These are phyloP conservation scores for Eretmochelys imbricata DNA, from an alignment of 2,113 vertebrate species.

Conservation along the genomic window DNA sequence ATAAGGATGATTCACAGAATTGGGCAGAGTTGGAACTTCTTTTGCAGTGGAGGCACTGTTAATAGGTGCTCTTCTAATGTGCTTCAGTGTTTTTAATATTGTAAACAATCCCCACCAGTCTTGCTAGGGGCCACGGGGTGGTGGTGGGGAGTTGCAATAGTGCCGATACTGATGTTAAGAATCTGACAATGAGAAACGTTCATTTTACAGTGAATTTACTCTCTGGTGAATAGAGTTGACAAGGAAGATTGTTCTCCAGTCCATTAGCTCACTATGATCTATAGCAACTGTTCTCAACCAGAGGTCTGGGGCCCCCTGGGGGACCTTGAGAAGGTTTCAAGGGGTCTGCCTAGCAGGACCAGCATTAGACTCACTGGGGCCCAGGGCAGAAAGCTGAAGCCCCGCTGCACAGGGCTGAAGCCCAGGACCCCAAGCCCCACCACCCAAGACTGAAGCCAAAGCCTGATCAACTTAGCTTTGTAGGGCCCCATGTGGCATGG, in stretches of 20 bases:
- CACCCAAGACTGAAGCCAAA: too few relatives aligned
- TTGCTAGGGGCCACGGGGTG: not conserved
- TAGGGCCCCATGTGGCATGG: too few relatives aligned
- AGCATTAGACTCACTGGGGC: too few relatives aligned
- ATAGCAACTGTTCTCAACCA: not conserved
- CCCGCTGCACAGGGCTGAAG: too few relatives aligned
- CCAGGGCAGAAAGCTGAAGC: too few relatives aligned
- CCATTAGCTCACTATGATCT: not conserved
- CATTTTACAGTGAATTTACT: not conserved
- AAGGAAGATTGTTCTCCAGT: constrained; percentile 6
- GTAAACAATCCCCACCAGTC: not conserved
- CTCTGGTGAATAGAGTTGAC: not conserved
- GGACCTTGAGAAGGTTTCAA: too few relatives aligned
- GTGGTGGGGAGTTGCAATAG: not conserved
- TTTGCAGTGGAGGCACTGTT: not conserved
- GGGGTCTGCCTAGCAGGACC: too few relatives aligned
- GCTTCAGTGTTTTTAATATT: not conserved
- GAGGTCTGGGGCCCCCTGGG: too few relatives aligned
- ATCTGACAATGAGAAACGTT: not conserved
- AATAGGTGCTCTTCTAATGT: fast-evolving
- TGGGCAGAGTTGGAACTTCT: not conserved
- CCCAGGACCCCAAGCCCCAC: too few relatives aligned
- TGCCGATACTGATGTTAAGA: not conserved
- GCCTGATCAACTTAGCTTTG: too few relatives aligned
- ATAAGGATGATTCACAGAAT: not conserved